Evolutionary conservation across 2,888 invertebrate species (phyloP).

Genomic region (Brenthis ino): DNA sequence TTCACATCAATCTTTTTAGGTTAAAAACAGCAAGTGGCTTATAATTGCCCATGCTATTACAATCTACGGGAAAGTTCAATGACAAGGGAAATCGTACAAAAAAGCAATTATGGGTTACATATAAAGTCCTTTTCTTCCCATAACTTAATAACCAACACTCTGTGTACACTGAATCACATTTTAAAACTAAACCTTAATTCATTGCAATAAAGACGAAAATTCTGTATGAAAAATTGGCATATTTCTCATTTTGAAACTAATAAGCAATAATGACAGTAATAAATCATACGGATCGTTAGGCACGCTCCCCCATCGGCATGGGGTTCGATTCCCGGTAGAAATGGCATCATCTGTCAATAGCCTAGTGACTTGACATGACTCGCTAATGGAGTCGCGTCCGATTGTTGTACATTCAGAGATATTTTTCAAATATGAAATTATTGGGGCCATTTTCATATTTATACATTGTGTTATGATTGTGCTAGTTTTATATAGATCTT

Average conservation of each 20-base stretch:
- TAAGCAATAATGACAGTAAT: constrained; percentile 77
- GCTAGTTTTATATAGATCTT: no score
- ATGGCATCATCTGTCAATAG: constrained; percentile 82
- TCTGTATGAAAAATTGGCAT: constrained; percentile 46
- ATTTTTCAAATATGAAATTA: constrained; percentile 42
- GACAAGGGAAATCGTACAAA: constrained; percentile 58
- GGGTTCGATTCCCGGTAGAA: constrained; percentile 79
- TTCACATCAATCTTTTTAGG: neutral
- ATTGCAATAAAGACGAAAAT: constrained; percentile 38
- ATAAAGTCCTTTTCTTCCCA: constrained; percentile 52
- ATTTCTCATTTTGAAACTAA: constrained; percentile 58
- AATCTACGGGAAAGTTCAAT: constrained; percentile 49
- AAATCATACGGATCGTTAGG: constrained; percentile 82
- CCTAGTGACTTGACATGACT: constrained; percentile 76
- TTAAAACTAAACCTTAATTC: constrained; percentile 13
- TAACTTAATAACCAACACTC: constrained; percentile 38
- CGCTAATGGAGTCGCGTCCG: constrained; percentile 76
- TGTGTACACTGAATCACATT: constrained; percentile 23
- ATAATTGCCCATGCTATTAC: constrained; percentile 26
- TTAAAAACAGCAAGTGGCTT: neutral
- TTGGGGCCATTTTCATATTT: neutral
- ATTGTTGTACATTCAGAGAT: constrained; percentile 59
- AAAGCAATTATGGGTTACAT: constrained; percentile 65
- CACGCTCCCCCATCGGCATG: constrained; percentile 69
- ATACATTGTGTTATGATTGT: no score